Evolutionary conservation across 1,140 invertebrate species (phyloP), one percentile per base, ranked within the genome.

Genomic region (Lepeophtheirus salmonis): DNA sequence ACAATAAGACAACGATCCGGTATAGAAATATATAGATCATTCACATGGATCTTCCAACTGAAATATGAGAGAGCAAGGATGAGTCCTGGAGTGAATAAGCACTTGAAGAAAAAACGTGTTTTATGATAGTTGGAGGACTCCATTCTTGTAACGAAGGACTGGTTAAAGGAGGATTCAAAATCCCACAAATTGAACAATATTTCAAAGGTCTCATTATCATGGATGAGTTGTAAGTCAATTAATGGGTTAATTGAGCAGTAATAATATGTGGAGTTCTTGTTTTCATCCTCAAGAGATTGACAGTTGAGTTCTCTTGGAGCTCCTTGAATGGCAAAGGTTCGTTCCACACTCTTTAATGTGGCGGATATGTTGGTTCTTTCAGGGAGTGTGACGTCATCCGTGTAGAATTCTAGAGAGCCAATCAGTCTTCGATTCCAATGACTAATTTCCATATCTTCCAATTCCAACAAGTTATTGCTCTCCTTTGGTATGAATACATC

Each of bases 1-100:
- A 22, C 22, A 23, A 55, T 21, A 23, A 55, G 12, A 16, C 16
- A 55, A 12, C 53, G 16, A 55, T 55, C 53, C 22, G 53, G 53
- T 4, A 55, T 55, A 25, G 16, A 18, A 16, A 55, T 23, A 24
- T 55, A 55, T 18, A 55, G 16, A 55, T 55, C 53, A 24, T 55
- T 55, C 30, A 41, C 30, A 41, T 41, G 30, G 30, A 41, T 41
- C 30, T 41, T 41, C 30, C 30, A 41, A 6, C 6, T 10, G 30
- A 41, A 41, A 41, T 41, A 41, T n/a, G n/a, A 6, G 6, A 41
- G n/a, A n/a, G 30, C 6, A 41, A 41, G 6, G 6, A 41, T 6
- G 6, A 41, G 30, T 10, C 6, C 30, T n/a, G 30, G 30, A 6
- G 30, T 41, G n/a, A 41, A 41, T 41, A 41, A 41, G n/a, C 30